Base-by-base conservation (phyloP, 2,797 vertebrate genomes). In the Lepus oiostolus region DNA sequence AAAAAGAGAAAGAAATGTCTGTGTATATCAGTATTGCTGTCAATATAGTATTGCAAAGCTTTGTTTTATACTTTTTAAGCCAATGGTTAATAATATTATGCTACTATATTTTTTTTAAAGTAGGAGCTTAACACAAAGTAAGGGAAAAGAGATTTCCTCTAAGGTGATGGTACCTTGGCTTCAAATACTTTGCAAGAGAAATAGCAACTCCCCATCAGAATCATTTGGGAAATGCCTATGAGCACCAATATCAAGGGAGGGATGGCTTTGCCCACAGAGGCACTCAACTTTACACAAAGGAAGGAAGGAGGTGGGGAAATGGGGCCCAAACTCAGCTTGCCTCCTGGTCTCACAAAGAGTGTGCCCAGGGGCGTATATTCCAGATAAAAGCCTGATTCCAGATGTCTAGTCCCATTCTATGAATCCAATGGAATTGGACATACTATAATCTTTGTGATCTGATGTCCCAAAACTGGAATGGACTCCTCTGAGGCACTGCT, bases 171-270 rank as follows among this genome's bases (percentile, higher is more conserved):
- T 52, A 58, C 5, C 2, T 85, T 72, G 32, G 26, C 60, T 86
- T 95, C 83, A 54, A 22, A 60, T 19, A 87, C 68, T 91, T 85
- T 94, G 22, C 65, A 63, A 93, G 60, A 88, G 58, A 96, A 94
- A 95, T 74, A 95, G 19, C 17, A 80, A 80, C 60, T 95, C 35
- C 38, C 79, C 60, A 76, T 28, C 12, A 95, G 71, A 77, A n/a
- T 35, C 82, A 62, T 74, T 76, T 94, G 67, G 91, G 67, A 86
- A 94, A 94, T 84, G 42, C 54, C 81, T 71, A 14, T 52, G 79
- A 92, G 88, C 80, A 22, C 9, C 30, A 62, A 22, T 71, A 26
- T 58, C 93, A 83, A 35, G 94, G 79, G 92, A 97, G 12, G 9
- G 47, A 35, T 72, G 63, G 12, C 13, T 86, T 95, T 95, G 67